Percentiles rank a stretch among this genome's conserved stretches.
These are phyloP conservation scores for Stenotaenia linearis DNA, from an alignment of 2,888 invertebrate genomes.

Conservation along the genomic window DNA sequence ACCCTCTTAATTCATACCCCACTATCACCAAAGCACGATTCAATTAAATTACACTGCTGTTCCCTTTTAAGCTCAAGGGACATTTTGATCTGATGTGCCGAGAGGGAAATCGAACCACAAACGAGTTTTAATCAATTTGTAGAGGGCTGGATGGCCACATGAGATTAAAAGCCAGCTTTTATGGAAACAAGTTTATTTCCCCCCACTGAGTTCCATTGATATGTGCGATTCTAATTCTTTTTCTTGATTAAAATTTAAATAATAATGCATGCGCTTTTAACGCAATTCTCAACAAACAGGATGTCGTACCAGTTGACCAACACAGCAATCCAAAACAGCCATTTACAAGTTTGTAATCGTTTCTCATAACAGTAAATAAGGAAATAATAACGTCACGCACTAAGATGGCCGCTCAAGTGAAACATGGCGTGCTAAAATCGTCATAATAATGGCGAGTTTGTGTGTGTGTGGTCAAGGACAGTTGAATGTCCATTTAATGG, in stretches of 20 bases:
- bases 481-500: constrained; percentile 9
- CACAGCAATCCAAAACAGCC: not conserved
- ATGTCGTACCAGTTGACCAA: not conserved
- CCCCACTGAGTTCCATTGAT: not conserved
- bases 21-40: not conserved
- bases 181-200: not conserved
- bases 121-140: constrained; percentile 19
- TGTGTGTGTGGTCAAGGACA: constrained; percentile 3
- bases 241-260: not conserved
- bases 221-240: not conserved
- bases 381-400: constrained; percentile 12
- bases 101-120: constrained; percentile 7
- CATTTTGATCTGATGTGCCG: not conserved
- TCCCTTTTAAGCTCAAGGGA: not conserved
- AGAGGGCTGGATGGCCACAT: not conserved
- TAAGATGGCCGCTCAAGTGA: not conserved
- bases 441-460: constrained; percentile 1
- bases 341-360: constrained; percentile 12
- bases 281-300: not conserved
- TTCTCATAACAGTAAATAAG: constrained; percentile 7
- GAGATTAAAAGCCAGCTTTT: not conserved
- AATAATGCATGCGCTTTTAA: too few species aligned
- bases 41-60: not conserved
- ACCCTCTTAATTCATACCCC: too few species aligned
- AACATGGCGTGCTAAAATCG: not conserved